A percentile compares a stretch with the other conserved stretches of the same genome.
phyloP scores from a whole-genome alignment of 2,113 vertebrate species.

The Pheucticus melanocephalus region DNA sequence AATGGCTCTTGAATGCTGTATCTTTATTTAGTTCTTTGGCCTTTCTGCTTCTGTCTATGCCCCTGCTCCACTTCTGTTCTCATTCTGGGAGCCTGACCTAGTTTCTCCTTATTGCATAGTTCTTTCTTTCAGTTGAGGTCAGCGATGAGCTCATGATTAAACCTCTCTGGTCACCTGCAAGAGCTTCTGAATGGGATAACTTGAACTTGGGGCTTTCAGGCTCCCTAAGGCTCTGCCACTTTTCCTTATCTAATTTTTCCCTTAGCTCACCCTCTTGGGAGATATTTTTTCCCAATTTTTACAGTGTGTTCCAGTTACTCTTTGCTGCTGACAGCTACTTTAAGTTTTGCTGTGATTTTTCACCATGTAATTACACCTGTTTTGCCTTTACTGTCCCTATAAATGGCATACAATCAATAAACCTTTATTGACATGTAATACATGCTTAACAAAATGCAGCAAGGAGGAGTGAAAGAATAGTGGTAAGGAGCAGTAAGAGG shows the following conservation, averaged over 20 bases:
- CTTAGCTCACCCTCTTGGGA: neutral
- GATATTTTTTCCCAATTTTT: neutral
- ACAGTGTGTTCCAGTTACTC: neutral
- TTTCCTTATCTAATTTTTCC: neutral
- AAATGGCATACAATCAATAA: neutral
- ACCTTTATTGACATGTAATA: neutral
- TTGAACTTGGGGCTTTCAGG: neutral
- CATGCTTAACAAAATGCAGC: neutral
- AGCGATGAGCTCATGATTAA: conserved; percentile 55
- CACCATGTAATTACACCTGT: neutral
- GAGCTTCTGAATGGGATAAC: neutral
- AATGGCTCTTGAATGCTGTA: neutral
- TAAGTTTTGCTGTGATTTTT: neutral
- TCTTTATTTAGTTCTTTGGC: conserved; percentile 59
- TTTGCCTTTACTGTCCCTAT: neutral
- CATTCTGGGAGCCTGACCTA: conserved; percentile 50
- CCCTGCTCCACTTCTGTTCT: conserved; percentile 33
- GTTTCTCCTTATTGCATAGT: conserved; percentile 32
- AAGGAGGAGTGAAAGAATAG: neutral
- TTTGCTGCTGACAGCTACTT: neutral
- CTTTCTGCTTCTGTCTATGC: conserved; percentile 32
- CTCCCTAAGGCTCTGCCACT: neutral
- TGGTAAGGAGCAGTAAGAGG: neutral
- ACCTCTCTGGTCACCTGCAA: neutral
- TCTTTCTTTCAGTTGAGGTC: conserved; percentile 52